phyloP scores from a whole-genome alignment of 2,888 invertebrate species.

The Cryptophagus acutangulus region DNA sequence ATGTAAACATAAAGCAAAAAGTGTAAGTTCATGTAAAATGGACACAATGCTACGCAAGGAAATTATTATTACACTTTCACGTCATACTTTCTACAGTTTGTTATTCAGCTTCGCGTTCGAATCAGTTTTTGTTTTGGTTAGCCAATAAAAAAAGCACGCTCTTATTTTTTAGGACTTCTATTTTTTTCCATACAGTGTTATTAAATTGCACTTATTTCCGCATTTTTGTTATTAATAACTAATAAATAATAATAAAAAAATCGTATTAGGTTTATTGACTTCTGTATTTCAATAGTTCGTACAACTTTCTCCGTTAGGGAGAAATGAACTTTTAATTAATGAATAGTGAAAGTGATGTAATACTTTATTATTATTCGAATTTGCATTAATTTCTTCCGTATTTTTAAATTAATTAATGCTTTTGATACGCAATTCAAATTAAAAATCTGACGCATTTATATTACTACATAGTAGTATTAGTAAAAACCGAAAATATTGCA shows the following conservation, averaged over 20 bases:
- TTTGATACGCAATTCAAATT: too few relatives aligned
- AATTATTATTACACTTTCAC: constrained; percentile 5
- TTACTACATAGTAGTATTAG: too few relatives aligned
- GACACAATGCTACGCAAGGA: not conserved
- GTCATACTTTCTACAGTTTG: constrained; percentile 9
- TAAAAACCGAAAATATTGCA: too few relatives aligned
- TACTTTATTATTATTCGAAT: constrained; percentile 22
- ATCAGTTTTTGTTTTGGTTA: too few relatives aligned
- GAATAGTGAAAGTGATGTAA: constrained; percentile 37
- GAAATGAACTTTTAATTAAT: constrained; percentile 31
- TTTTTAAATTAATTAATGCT: not conserved
- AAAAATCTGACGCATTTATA: too few relatives aligned
- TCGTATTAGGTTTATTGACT: constrained; percentile 1
- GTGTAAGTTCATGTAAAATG: constrained; percentile 7
- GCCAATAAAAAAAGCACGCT: too few relatives aligned
- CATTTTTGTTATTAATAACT: too few relatives aligned
- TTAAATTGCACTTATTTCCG: too few relatives aligned
- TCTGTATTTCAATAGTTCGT: not conserved
- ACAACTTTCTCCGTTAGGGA: constrained; percentile 21
- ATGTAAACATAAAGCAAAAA: constrained; percentile 4
- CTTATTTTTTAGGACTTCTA: too few relatives aligned
- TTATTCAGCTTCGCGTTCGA: too few relatives aligned
- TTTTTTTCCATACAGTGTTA: too few relatives aligned
- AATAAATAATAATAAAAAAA: not conserved
- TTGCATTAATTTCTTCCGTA: constrained; percentile 15